Evolutionary conservation across 2,888 invertebrate genomes (phyloP).

Genomic region (Cerastis leucographa): DNA sequence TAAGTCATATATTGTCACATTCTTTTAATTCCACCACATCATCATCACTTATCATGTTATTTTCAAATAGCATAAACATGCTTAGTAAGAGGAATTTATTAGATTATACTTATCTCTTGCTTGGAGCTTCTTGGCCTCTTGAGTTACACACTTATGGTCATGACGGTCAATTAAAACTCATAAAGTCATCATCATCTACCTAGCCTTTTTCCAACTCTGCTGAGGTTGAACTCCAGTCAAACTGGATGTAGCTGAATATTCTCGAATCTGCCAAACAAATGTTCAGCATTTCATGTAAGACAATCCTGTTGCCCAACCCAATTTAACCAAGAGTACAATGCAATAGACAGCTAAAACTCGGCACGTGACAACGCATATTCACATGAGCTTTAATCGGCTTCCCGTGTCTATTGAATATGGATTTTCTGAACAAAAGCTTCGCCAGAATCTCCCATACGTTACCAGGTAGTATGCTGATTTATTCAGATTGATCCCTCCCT

Average conservation of each 20-base stretch:
- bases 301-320: not conserved
- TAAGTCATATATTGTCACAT: not conserved
- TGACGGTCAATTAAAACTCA: no score
- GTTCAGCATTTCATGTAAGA: not conserved
- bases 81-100: not conserved
- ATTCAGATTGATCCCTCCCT: constrained; percentile 48
- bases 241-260: not conserved
- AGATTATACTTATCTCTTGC: no score
- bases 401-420: constrained; percentile 39
- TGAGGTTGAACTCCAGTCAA: not conserved
- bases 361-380: constrained; percentile 38
- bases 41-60: not conserved
- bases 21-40: not conserved
- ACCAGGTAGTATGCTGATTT: constrained; percentile 34
- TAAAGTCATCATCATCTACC: not conserved
- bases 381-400: constrained; percentile 3
- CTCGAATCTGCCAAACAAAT: not conserved
- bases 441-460: constrained; percentile 1
- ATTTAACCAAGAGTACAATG: not conserved
- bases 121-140: no score
- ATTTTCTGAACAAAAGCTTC: constrained; percentile 31
- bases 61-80: not conserved
- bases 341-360: not conserved
- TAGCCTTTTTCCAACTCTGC: no score
- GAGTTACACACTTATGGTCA: no score